Evolutionary conservation across 1,140 invertebrate species (phyloP), one percentile per base, ranked within the genome.

Genomic region (Chrysopa pallens): DNA sequence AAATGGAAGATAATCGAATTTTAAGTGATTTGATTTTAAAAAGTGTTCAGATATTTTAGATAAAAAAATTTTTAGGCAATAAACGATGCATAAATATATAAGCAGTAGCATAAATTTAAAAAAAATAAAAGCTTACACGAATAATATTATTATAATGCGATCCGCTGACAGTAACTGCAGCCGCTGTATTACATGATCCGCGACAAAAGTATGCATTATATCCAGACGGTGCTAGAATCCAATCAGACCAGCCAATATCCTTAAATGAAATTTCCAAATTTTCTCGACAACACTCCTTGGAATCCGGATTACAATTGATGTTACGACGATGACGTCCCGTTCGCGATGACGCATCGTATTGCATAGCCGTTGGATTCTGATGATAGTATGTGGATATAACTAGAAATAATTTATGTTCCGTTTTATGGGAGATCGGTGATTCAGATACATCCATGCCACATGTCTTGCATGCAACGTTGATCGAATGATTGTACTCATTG

Each of bases 171-270:
- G 79, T 72, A 2, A 82, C 66, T 8, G 79, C 74, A 1, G 76
- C 71, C 4, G 78, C 74, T 0, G 74, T 70, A 0, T 69, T 64
- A 54, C 85, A 89, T 6, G 74, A 77, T 1, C 86, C 86, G 29
- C 75, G 77, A 50, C 85, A 90, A 61, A 84, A 89, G 58, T 85
- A 85, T 0, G 84, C 84, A 46, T 86, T 71, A 56, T 88, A 89
- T 0, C 78, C 80, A 8, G 64, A 66, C 0, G 86, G 87, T 38
- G 78, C 68, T 13, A 90, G 70, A 40, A 92, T 87, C 82, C 84
- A 89, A 58, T 86, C 78, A 48, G 77, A 76, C 86, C 85, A 91
- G 36, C 84, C 84, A 35, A 91, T 78, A 23, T 85, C 81, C 15
- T 71, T 72, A 55, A 91, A 90, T 45, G 76, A 80, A 11, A 91